Base-by-base conservation (phyloP, 2,888 invertebrate genomes). In the Nomada goodeniana region DNA sequence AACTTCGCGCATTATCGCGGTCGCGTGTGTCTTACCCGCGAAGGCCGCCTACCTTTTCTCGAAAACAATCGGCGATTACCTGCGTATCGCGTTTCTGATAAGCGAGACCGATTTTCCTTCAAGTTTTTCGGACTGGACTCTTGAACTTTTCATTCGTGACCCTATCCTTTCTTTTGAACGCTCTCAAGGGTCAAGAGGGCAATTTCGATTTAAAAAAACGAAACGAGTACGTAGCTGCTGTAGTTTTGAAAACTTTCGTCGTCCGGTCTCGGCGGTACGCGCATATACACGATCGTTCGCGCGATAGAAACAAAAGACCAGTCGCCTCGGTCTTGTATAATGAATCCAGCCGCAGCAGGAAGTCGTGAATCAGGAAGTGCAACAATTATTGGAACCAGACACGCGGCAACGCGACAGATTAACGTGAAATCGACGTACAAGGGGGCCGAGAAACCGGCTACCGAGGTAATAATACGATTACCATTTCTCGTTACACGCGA, bases 1-100 rank as follows among this genome's bases (percentile, higher is more conserved):
- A 71, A 82, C 82, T 82, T 82, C 80, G 60, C 71, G 68, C 69
- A 29, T 82, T 82, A 80, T 59, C 81, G 26, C 59, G 29, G 29
- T 57, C 64, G 61, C 70, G 11, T 60, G 53, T 23, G 70, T 53
- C 15, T 29, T 13, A 13, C 50, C 42, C 1, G 42, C 13, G 42
- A 26, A 47, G 36, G 2, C 55, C 5, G 44, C 18, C 7, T 36
- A 36, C 20, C 7, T 59, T 29, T 26, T 3, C n/a, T 15, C 9
- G n/a, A 9, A 26, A 47, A n/a, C 74, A 20, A 76, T 77, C 26
- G 53, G 1, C 18, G n/a, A 29, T 52, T 18, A 53, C 53, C 36
- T 1, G 7, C 5, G 36, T 36, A 20, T 63, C 29, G n/a, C 44
- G 44, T 42, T 65, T 36, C 18, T 2, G n/a, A n/a, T 20, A 53